These are phyloP conservation scores for Sardinella longiceps DNA, from an alignment of 2,797 vertebrate genomes.

Conservation along the genomic window DNA sequence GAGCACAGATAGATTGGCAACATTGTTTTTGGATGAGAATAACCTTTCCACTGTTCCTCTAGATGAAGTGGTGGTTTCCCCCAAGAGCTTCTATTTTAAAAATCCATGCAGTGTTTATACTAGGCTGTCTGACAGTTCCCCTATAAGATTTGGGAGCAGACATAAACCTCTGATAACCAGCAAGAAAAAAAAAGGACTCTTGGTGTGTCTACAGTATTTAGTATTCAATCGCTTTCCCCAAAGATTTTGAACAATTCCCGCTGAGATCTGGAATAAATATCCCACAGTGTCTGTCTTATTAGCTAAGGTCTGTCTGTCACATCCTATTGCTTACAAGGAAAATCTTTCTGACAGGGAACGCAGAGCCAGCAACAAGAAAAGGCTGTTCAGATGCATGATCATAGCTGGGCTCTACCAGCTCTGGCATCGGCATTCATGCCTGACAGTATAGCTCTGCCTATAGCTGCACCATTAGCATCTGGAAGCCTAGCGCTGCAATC, in stretches of 20 bases:
- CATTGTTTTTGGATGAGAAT: neutral
- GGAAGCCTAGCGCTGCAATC: conserved; percentile 74
- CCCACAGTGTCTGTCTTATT: neutral
- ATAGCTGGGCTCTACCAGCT: neutral
- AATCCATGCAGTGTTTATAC: conserved; percentile 1
- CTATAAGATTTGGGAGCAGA: neutral
- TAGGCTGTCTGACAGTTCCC: conserved; percentile 1
- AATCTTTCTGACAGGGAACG: neutral
- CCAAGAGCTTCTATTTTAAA: neutral
- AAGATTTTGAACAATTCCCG: neutral
- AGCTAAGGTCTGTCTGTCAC: neutral
- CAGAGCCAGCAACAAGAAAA: neutral
- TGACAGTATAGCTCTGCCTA: conserved; percentile 38
- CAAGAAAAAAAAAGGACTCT: neutral
- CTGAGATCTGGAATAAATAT: neutral
- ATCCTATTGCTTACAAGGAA: neutral
- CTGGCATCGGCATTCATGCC: neutral
- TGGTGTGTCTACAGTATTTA: neutral
- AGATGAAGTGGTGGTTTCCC: neutral
- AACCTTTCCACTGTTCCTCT: neutral
- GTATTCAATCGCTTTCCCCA: neutral
- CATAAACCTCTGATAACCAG: neutral
- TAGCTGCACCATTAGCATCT: conserved; percentile 74
- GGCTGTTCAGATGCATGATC: neutral
- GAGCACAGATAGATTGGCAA: neutral